Conservation (phyloP, 1,140 invertebrate species). For the Leptonema lineaticorne region DNA sequence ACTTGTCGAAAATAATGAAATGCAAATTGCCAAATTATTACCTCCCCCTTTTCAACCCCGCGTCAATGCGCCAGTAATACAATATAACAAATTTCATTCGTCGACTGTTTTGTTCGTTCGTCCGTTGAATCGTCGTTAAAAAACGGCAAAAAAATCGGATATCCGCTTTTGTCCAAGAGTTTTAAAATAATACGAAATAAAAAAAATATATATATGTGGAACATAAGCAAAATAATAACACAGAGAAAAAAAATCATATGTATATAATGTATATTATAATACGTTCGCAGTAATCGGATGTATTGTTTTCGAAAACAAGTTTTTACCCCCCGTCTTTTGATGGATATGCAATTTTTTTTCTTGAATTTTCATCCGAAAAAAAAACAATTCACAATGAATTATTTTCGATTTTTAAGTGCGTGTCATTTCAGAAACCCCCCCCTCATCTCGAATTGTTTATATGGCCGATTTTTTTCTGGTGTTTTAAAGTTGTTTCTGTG, state of each 20-base stretch:
- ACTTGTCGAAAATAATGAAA: slow-evolving; percentile 17
- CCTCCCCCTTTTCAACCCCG: background rate
- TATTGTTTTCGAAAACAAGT: slow-evolving; percentile 28
- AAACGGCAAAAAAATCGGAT: slow-evolving; percentile 15
- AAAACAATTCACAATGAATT: slow-evolving; percentile 10
- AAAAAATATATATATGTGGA: no score
- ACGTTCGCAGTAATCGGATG: background rate
- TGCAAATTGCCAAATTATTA: slow-evolving; percentile 28
- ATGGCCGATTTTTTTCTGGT: slow-evolving; percentile 15
- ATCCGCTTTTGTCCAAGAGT: slow-evolving; percentile 9
- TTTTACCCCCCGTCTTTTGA: background rate
- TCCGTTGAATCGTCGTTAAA: background rate
- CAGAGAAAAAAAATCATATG: background rate
- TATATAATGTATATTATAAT: background rate
- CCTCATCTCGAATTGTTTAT: slow-evolving; percentile 19
- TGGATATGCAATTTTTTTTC: background rate
- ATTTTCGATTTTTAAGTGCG: slow-evolving; percentile 20
- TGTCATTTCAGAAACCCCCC: slow-evolving; percentile 17
- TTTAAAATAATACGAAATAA: no score
- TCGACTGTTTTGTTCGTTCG: no score
- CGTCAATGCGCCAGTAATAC: background rate
- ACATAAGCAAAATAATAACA: background rate
- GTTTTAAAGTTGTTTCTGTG: background rate
- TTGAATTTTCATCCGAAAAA: background rate
- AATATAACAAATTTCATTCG: background rate